Percentiles rank a stretch among this genome's conserved stretches.
Conservation (phyloP, 2,888 invertebrate species). For the Pseudococcus viburni region DNA sequence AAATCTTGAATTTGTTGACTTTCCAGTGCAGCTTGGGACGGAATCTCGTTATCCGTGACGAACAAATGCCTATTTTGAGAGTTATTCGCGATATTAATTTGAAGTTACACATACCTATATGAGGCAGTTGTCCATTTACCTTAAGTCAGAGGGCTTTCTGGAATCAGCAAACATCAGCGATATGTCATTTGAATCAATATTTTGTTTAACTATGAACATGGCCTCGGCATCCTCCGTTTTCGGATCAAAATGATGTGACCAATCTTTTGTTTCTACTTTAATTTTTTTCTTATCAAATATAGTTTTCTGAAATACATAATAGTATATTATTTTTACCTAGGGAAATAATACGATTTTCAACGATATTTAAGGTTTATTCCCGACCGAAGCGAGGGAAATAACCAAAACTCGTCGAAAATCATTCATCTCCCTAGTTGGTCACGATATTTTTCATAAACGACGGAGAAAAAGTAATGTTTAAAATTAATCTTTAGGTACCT, state of each 20-base stretch:
- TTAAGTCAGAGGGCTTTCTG: not conserved
- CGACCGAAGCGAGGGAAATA: no score
- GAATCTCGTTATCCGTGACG: not conserved
- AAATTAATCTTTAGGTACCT: no score
- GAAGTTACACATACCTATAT: no score
- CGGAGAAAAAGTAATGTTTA: no score
- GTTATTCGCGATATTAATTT: no score
- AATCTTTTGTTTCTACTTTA: not conserved
- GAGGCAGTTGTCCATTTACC: not conserved
- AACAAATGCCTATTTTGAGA: constrained; percentile 29
- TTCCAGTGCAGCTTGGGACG: constrained; percentile 74
- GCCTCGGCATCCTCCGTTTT: not conserved
- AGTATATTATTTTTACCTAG: not conserved
- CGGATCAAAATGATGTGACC: not conserved
- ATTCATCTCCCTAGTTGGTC: no score
- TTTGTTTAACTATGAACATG: not conserved
- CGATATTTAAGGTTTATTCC: no score
- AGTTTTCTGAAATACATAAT: not conserved
- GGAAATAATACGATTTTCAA: not conserved
- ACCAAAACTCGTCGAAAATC: no score
- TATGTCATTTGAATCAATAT: not conserved
- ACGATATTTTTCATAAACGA: no score
- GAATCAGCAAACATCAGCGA: not conserved
- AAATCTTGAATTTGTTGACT: constrained; percentile 81
- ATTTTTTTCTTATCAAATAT: not conserved